phyloP scores from a whole-genome alignment of 2,797 vertebrate genomes.

The Halcyon smyrnensis region DNA sequence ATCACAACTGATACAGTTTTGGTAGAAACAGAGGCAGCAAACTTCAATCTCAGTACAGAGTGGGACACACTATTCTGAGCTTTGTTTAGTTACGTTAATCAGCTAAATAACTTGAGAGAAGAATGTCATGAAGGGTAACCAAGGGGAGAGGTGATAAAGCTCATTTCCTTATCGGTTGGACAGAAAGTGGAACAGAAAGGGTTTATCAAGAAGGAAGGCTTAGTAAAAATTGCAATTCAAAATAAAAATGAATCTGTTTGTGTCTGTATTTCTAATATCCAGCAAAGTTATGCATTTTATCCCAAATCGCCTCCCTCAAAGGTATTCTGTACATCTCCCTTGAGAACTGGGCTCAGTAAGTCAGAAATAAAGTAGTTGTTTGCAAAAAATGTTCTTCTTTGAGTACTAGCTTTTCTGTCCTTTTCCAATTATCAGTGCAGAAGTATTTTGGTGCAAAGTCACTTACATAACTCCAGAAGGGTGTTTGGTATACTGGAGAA shows the following conservation, averaged over 20 bases:
- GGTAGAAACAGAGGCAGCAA: neutral
- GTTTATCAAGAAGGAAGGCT: constrained; percentile 8
- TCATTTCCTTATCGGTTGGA: neutral
- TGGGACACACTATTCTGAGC: neutral
- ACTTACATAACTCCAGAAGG: neutral
- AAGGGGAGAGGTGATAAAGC: constrained; percentile 41
- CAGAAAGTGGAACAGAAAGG: neutral
- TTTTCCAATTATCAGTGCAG: neutral
- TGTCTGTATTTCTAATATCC: neutral
- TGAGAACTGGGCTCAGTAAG: neutral
- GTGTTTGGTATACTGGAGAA: neutral
- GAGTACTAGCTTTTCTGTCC: neutral
- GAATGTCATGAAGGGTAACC: neutral
- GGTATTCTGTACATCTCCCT: neutral
- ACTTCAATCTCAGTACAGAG: neutral
- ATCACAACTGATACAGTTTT: neutral
- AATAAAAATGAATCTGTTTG: constrained; percentile 2
- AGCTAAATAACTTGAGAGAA: constrained; percentile 26
- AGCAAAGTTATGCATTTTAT: neutral
- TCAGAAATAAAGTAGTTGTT: neutral
- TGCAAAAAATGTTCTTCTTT: neutral
- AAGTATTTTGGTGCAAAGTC: constrained; percentile 11
- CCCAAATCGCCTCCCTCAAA: neutral
- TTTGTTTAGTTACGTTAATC: constrained; percentile 27
- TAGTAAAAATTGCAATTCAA: neutral